phyloP scores from a whole-genome alignment of 2,888 invertebrate species.

The Andrena camellia region DNA sequence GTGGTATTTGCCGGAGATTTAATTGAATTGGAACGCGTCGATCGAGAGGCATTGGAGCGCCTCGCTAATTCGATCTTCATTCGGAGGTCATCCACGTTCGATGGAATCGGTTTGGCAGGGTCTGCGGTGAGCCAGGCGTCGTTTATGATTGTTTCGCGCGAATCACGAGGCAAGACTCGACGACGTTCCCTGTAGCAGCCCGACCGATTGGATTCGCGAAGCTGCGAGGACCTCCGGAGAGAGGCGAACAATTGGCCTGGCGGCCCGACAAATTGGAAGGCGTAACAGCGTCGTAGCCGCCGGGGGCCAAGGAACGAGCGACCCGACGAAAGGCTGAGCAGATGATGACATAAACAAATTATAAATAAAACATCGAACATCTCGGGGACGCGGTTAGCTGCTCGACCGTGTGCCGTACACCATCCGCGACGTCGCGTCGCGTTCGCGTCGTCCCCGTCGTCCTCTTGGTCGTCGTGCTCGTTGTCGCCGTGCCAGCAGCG shows the following conservation, averaged over 20 bases:
- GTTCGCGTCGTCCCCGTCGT: constrained; percentile 41
- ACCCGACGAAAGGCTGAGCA: constrained; percentile 63
- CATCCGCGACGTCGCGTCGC: constrained; percentile 45
- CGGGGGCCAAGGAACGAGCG: constrained; percentile 26
- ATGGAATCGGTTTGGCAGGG: background rate
- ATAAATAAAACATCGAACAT: constrained; percentile 83
- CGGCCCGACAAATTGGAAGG: background rate
- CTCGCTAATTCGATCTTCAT: constrained; percentile 46
- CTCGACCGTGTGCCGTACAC: constrained; percentile 34
- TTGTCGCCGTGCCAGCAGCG: constrained; percentile 77
- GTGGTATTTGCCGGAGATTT: constrained; percentile 52
- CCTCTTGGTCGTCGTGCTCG: constrained; percentile 57
- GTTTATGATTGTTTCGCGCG: background rate
- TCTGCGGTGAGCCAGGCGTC: background rate
- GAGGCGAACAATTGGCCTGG: background rate
- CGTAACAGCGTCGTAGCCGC: background rate
- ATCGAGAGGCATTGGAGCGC: constrained; percentile 21
- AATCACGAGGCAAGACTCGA: background rate
- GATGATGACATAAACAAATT: constrained; percentile 79
- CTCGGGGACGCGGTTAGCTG: constrained; percentile 47
- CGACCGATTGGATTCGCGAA: too few species aligned
- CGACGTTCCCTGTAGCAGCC: too few species aligned
- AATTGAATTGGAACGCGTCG: constrained; percentile 51
- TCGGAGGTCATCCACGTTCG: constrained; percentile 22
- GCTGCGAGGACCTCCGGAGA: background rate